Base-by-base conservation (phyloP, 2,113 vertebrate genomes). In the Numenius arquata region DNA sequence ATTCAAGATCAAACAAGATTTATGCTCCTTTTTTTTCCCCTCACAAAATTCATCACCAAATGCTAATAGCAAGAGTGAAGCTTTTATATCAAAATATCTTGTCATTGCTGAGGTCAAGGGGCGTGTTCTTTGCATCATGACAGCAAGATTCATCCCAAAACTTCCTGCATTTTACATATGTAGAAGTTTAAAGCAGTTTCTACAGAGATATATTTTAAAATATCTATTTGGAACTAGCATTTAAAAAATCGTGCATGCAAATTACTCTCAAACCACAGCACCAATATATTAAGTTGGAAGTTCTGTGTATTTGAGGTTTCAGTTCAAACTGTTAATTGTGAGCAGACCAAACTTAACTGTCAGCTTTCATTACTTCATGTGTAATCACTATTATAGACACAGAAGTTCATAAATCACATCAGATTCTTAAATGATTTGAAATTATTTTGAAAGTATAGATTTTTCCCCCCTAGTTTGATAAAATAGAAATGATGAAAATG, bases 131-230 rank as follows among this genome's bases (percentile, higher is more conserved):
- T 87, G 62, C 52, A 61, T 52, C 29, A 34, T 2, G 4, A 74
- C 36, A 89, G 40, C 8, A 89, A 9, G 32, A 77, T 85, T 89
- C 17, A 89, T n/a, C 43, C 25, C 56, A 55, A 71, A 79, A 61
- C 25, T 88, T 82, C 21, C 16, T 38, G 1, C 27, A 72, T 22
- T 62, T 22, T 8, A 30, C 0, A 0, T 34, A 53, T 8, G 21
- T 41, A 41, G 50, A 65, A 82, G 5, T 73, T 32, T 20, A 55
- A 77, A 75, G 59, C 12, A 62, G 30, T 58, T 83, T 59, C 67
- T 62, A 65, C 6, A 66, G 82, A 68, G 19, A 67, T n/a, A 41
- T 66, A 7, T 41, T 41, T 18, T 79, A 61, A 84, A 85, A 55
- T 53, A 87, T 32, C 59, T 55, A 48, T 85, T 79, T 71, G 73